Evolutionary conservation across 2,888 invertebrate genomes (phyloP).

Genomic region (Mythimna loreyi): DNA sequence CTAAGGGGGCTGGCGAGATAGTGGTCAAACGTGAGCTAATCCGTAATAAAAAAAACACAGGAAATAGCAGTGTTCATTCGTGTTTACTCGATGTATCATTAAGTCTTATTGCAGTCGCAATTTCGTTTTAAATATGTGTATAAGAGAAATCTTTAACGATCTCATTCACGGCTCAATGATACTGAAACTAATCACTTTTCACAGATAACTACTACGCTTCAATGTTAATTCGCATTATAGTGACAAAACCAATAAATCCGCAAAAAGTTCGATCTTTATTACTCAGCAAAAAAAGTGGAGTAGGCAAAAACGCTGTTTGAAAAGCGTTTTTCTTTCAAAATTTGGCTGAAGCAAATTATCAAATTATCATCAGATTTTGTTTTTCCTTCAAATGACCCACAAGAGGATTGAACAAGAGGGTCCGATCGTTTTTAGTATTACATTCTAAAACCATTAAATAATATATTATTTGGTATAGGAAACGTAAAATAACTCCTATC

Average conservation of each 20-base stretch:
- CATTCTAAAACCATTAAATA: no score
- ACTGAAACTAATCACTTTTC: slow-evolving; percentile 48
- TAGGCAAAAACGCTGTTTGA: slow-evolving; percentile 16
- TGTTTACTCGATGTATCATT: no score
- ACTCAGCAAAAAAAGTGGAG: not conserved
- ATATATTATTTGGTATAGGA: no score
- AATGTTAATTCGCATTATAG: slow-evolving; percentile 40
- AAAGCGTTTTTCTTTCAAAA: not conserved
- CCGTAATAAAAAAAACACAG: no score
- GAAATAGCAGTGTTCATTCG: not conserved
- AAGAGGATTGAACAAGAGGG: no score
- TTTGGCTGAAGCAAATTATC: not conserved
- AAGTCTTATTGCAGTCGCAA: not conserved
- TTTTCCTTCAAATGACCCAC: no score
- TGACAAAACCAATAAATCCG: slow-evolving; percentile 17
- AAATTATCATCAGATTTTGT: no score
- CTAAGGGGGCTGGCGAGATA: no score
- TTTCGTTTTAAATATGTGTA: slow-evolving; percentile 17
- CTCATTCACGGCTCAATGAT: slow-evolving; percentile 54
- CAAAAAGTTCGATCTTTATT: not conserved
- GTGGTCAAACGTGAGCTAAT: no score
- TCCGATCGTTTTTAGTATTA: no score
- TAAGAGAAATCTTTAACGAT: slow-evolving; percentile 50
- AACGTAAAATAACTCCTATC: not conserved
- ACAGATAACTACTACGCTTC: slow-evolving; percentile 37